phyloP scores from a whole-genome alignment of 2,113 vertebrate species.

The Peromyscus maniculatus region DNA sequence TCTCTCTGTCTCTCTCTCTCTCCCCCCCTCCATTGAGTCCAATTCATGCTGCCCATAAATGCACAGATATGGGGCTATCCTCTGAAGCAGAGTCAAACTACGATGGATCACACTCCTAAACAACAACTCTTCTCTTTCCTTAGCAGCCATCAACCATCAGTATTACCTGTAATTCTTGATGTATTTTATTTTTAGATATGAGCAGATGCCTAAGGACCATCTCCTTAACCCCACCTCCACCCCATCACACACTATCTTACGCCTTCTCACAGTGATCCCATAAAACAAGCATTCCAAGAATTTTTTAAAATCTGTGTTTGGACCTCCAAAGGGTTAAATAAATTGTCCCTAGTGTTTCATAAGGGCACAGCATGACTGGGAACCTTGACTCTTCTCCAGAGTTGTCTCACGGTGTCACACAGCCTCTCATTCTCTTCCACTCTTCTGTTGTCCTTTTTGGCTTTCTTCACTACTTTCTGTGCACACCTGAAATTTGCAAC shows the following conservation, averaged over 20 bases:
- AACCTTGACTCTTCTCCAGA: not conserved
- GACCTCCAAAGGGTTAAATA: not conserved
- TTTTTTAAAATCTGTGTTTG: not conserved
- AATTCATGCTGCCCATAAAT: not conserved
- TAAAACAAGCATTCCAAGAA: not conserved
- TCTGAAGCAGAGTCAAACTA: not conserved
- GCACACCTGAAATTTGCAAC: not conserved
- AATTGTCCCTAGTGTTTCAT: not conserved
- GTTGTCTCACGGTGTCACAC: not conserved
- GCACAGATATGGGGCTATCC: not conserved
- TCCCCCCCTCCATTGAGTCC: no score
- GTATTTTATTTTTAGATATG: not conserved
- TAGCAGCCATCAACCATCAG: not conserved
- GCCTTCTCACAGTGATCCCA: not conserved
- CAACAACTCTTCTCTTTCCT: not conserved
- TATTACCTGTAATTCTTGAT: not conserved
- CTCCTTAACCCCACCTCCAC: not conserved
- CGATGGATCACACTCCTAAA: not conserved
- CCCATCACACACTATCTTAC: not conserved
- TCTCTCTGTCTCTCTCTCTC: no score
- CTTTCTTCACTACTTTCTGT: not conserved
- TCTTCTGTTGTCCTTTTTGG: not conserved
- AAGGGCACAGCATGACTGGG: not conserved
- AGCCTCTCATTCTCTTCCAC: not conserved
- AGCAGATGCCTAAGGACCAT: not conserved